Base-by-base conservation (phyloP, 2,113 vertebrate genomes). In the Microcebus tavaratra region DNA sequence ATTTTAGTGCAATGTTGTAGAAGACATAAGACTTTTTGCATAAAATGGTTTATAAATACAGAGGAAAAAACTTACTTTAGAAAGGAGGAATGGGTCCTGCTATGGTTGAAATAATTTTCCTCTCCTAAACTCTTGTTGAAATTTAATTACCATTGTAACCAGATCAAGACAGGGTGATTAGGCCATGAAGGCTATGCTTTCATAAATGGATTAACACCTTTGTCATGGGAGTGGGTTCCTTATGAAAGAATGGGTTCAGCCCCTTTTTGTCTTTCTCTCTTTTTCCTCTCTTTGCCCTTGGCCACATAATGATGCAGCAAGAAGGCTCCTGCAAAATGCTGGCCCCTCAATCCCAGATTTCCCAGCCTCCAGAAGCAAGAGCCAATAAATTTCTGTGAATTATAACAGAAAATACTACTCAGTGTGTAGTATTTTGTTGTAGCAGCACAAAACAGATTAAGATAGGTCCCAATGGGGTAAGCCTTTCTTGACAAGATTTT, bases 381-480 rank as follows among this genome's bases (percentile, higher is more conserved):
- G 59, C 17, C 18, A 53, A 59, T 17, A 29, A 21, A 82, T 59
- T 53, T 75, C 27, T 70, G 2, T 50, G 75, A 25, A 50, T 59
- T 88, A 34, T 1, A 68, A 59, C 1, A 6, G 45, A 45, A 45
- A 45, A 45, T 45, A 70, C 76, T 68, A 31, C 34, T 36, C 10
- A 39, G 18, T 25, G 5, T 27, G 5, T 53, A 25, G 11, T 39
- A 20, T 27, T 81, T 45, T 50, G 20, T 34, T 59, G 59, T 0
- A n/a, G 18, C 10, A 70, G 20, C 39, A 18, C 7, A 15, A 78
- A 92, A 42, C n/a, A 12, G 6, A 65, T 8, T 82, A 68, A 34
- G 1, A 76, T 3, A 45, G 12, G 1, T 57, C 5, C 6, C 3
- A 25, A 36, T 6, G 18, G 0, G 29, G 3, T 29, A 61, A n/a